Base-by-base conservation (phyloP, 2,113 vertebrate genomes). In the Odocoileus hemionus region DNA sequence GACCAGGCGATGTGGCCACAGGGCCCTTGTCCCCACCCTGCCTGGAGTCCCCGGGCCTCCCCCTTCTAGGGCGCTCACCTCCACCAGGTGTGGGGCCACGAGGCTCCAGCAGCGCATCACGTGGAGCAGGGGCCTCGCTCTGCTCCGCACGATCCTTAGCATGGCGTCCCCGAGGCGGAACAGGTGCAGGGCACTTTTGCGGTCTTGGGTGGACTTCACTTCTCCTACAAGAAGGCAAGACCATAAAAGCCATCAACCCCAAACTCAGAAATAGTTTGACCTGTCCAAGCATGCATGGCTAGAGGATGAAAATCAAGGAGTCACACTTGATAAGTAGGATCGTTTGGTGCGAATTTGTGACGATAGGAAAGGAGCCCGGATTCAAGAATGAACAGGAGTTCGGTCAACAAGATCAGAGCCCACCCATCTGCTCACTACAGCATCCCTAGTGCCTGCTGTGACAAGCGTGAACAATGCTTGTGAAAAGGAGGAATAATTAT, bases 51-150 rank as follows among this genome's bases (percentile, higher is more conserved):
- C 64, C 1, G 25, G 26, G 28, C 14, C 2, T 3, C 70, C 70
- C 90, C 33, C 36, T 7, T 16, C 1, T 43, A 28, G 5, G 5
- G 3, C 0, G 15, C 97, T 89, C 96, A 99, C 99, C 99, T 99
- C 99, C 96, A 99, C 99, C 92, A 99, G 99, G 87, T 99, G 99
- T 1, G 99, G 99, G 2, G 99, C 99, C 97, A 99, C 99, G 7
- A 99, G 98, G 60, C 99, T 99, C 99, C 99, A 99, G 98, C 99
- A 99, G 97, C 99, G 99, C 99, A 99, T 99, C 95, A 99, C 98
- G 67, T 99, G 99, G 23, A 99, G 99, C 93, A 99, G 97, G 0
- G 99, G 99, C 2, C 99, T 98, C 0, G 98, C 98, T 98, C 99
- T 99, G 98, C 99, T 99, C 97, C 99, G 98, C 16, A 99, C 99